Evolutionary conservation across 2,888 invertebrate species (phyloP).

Genomic region (Penaeus monodon): DNA sequence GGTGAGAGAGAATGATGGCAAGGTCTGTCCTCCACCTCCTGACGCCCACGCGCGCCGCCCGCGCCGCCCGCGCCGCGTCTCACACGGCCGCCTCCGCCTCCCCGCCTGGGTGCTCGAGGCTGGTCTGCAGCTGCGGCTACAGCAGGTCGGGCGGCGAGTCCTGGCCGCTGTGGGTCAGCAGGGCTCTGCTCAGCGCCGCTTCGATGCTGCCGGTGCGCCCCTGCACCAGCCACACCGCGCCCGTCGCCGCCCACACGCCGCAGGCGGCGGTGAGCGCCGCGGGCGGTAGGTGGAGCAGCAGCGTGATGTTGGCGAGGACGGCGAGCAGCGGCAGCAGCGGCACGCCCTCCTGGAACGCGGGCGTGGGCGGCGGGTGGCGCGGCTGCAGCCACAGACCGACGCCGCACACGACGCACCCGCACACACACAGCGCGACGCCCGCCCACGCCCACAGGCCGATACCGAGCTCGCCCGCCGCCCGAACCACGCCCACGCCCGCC

Average conservation of each 20-base stretch:
- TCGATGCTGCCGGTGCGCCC: constrained; percentile 41
- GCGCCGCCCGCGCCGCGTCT: background rate
- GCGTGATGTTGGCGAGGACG: constrained; percentile 45
- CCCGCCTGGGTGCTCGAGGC: no score
- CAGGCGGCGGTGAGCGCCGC: constrained; percentile 32
- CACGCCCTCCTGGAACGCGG: constrained; percentile 22
- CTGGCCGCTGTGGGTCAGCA: constrained; percentile 45
- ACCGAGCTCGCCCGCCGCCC: constrained; percentile 48
- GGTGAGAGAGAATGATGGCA: no score
- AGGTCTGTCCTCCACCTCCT: background rate
- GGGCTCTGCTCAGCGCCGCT: constrained; percentile 42
- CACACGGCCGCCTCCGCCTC: no score
- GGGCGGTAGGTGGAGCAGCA: constrained; percentile 51
- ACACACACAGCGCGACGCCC: constrained; percentile 51
- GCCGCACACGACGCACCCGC: constrained; percentile 58
- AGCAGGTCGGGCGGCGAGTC: constrained; percentile 35
- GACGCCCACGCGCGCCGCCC: background rate
- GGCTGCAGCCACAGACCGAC: constrained; percentile 59
- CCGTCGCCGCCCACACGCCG: constrained; percentile 33
- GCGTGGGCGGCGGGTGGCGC: constrained; percentile 30
- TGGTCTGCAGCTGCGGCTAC: background rate
- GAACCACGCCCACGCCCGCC: constrained; percentile 51
- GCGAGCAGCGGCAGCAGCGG: constrained; percentile 55
- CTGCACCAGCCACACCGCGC: constrained; percentile 30
- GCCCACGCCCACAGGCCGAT: constrained; percentile 58